Evolutionary conservation across 2,888 invertebrate genomes (phyloP).

Genomic region (Lepidocyrtoides sp.): DNA sequence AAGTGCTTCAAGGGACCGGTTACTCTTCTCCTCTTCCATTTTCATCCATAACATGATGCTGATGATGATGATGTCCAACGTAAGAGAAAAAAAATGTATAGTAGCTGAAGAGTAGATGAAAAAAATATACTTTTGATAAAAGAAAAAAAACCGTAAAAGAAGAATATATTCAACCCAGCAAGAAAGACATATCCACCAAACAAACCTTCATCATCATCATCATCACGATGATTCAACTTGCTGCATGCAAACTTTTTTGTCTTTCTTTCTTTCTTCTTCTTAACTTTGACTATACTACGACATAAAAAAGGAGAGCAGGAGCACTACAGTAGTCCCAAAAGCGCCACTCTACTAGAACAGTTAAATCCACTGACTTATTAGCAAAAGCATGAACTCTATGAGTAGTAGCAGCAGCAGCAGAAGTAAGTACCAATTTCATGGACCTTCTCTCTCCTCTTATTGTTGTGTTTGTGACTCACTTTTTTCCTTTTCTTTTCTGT

Average conservation of each 20-base stretch:
- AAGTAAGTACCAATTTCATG: neutral
- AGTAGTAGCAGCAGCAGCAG: conserved; percentile 4
- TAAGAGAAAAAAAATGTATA: conserved; percentile 15
- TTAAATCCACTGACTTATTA: conserved; percentile 73
- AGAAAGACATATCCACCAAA: neutral
- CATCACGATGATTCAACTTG: conserved; percentile 27
- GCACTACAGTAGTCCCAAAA: conserved; percentile 22
- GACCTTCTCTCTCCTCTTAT: neutral
- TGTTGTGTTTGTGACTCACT: conserved; percentile 47
- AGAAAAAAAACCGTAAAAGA: neutral
- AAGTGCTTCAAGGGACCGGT: conserved; percentile 83
- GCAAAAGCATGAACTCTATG: conserved; percentile 32
- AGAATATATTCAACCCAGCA: neutral
- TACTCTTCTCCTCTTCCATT: conserved; percentile 59
- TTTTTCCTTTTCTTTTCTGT: conserved; percentile 12
- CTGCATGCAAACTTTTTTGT: neutral
- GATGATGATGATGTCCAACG: conserved; percentile 17
- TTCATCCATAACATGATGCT: conserved; percentile 43
- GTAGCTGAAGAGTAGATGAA: neutral
- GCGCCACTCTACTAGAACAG: conserved; percentile 41
- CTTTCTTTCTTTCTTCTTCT: conserved; percentile 12
- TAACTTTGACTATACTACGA: too few relatives aligned
- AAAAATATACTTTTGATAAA: too few relatives aligned
- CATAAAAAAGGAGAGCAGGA: neutral
- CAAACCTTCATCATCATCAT: conserved; percentile 35